Percentiles rank a stretch among this genome's conserved stretches.
phyloP scores from a whole-genome alignment of 2,888 invertebrate species.

The Pecten maximus region DNA sequence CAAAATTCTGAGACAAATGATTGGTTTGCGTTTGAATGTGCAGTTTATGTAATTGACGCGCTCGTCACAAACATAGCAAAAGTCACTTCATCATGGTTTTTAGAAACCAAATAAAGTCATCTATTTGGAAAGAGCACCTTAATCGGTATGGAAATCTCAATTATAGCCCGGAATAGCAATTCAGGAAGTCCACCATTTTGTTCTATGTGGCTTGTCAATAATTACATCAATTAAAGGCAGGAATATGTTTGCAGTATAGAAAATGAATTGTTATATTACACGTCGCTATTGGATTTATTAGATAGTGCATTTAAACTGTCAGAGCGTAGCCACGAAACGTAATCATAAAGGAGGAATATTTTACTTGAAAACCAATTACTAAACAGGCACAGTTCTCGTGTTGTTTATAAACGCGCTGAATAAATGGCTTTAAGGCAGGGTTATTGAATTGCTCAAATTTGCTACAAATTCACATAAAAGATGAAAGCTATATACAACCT shows the following conservation, averaged over 20 bases:
- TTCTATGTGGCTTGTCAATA: neutral
- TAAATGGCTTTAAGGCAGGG: neutral
- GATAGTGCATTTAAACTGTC: conserved; percentile 23
- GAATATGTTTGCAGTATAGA: conserved; percentile 30
- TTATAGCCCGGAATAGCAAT: neutral
- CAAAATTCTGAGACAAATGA: neutral
- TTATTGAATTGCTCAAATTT: conserved; percentile 25
- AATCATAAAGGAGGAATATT: neutral
- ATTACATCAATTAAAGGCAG: neutral
- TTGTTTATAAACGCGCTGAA: conserved; percentile 23
- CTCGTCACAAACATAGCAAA: neutral
- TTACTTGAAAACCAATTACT: conserved; percentile 2
- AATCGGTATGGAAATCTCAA: neutral
- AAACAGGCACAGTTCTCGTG: neutral
- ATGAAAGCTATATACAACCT: conserved; percentile 10
- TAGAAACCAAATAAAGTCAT: neutral
- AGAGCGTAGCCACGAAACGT: neutral
- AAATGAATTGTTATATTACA: conserved; percentile 13
- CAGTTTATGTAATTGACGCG: neutral
- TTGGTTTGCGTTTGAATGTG: conserved; percentile 14
- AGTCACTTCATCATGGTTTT: neutral
- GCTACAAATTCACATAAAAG: neutral
- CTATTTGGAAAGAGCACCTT: neutral
- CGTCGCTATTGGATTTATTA: neutral
- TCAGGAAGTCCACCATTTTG: conserved; percentile 15